Conservation (phyloP, 2,888 invertebrate genomes). For the Cotesia congregata region DNA sequence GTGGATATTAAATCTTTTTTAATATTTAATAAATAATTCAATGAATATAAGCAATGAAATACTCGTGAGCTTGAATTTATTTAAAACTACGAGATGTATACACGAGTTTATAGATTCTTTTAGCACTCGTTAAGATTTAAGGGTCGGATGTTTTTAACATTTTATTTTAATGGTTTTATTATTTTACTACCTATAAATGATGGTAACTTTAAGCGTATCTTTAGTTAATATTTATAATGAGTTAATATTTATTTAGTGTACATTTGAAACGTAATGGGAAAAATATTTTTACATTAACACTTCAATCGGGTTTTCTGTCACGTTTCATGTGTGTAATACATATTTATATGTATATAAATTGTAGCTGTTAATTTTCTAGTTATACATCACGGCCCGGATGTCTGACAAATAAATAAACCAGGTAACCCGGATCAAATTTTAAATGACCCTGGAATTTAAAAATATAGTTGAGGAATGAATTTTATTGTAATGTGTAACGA, state of each 20-base stretch:
- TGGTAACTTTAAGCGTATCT: not conserved
- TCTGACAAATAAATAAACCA: slow-evolving; percentile 16
- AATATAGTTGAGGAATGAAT: not conserved
- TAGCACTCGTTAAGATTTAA: not conserved
- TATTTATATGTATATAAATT: slow-evolving; percentile 15
- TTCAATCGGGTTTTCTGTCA: slow-evolving; percentile 3
- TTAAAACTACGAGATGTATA: slow-evolving; percentile 1
- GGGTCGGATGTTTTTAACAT: not conserved
- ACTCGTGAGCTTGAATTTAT: not conserved
- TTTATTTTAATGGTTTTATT: slow-evolving; percentile 2
- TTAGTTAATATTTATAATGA: not conserved
- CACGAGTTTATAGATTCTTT: not conserved
- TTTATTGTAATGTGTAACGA: too few species aligned
- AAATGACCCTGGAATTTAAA: not conserved
- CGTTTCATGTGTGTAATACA: not conserved
- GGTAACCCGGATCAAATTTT: too few species aligned
- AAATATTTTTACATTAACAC: not conserved
- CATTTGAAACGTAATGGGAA: not conserved
- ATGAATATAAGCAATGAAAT: not conserved
- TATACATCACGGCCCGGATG: slow-evolving; percentile 26
- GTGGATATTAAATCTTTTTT: not conserved
- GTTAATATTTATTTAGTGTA: slow-evolving; percentile 6
- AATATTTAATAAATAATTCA: not conserved
- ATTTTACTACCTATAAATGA: not conserved
- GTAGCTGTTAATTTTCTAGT: slow-evolving; percentile 35